Evolutionary conservation across 2,888 invertebrate species (phyloP), one percentile per base, ranked within the genome.

Genomic region (Hirudinaria manillensis): DNA sequence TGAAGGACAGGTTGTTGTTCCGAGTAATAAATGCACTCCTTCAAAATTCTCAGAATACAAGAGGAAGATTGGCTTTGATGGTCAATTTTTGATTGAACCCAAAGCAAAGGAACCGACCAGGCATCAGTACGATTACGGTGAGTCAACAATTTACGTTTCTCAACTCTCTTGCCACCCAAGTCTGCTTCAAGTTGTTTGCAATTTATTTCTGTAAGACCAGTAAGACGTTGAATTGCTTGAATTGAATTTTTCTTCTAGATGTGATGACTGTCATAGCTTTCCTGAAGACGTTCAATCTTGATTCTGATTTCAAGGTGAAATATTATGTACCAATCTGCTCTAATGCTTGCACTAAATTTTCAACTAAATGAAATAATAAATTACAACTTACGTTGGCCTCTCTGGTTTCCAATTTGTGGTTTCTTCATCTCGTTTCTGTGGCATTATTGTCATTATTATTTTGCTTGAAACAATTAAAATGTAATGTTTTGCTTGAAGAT

Each of bases 251-350:
- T 36, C 36, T 80, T 79, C 24, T 78, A 84, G 89, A 90, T 84
- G 88, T 89, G 19, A 89, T 89, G 76, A 89, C 89, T 75, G 89
- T 89, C 38, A 83, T 90, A 81, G 89, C 88, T 75, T 88, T 90
- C 79, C 82, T 90, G 80, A 89, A 89, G 82, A 87, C 87, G 79
- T 88, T 88, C 80, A 88, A 87, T 76, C 83, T 90, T 80, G 89
- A 89, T 65, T 86, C 89, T 3, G 87, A 88, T 80, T 90, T 88
- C 80, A 90, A 89, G 83, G 85, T 85, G 77, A 51, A 65, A 38
- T 16, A 7, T 45, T 45, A 45, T 45, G 13, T 45, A 45, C 45
- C 45, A 45, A 27, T 32, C 16, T 27, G 34, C 34, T 29, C 32
- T 7, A 29, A 3, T 36, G 16, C 13, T 45, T 45, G 10, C 16